Conservation (phyloP, 2,888 invertebrate species). For the Sylvicola fuscatus region DNA sequence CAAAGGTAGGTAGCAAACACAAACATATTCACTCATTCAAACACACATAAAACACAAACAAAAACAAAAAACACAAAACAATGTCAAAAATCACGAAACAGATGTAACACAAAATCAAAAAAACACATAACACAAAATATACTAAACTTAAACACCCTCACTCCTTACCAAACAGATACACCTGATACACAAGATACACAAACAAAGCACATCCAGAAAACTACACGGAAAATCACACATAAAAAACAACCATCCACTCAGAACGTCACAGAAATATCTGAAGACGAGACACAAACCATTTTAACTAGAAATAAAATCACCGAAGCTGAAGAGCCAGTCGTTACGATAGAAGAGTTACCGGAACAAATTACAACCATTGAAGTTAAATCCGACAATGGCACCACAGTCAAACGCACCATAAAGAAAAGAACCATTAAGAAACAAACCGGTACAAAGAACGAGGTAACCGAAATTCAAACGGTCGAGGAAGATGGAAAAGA, state of each 20-base stretch:
- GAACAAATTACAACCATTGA: slow-evolving; percentile 13
- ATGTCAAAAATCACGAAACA: no score
- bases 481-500: slow-evolving; percentile 16
- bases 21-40: no score
- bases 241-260: slow-evolving; percentile 20
- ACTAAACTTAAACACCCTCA: neutral
- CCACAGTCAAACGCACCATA: slow-evolving; percentile 14
- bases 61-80: no score
- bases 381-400: slow-evolving; percentile 9
- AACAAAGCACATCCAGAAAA: slow-evolving; percentile 9
- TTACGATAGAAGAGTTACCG: slow-evolving; percentile 15
- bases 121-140: no score
- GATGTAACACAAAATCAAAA: no score
- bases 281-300: slow-evolving; percentile 11
- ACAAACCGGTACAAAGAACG: slow-evolving; percentile 12
- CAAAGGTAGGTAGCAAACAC: no score
- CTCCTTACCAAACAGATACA: slow-evolving; percentile 19
- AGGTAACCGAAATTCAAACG: slow-evolving; percentile 15
- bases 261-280: slow-evolving; percentile 18
- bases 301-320: slow-evolving; percentile 15
- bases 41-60: no score
- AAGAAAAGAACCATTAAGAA: slow-evolving; percentile 14
- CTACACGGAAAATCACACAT: slow-evolving; percentile 16
- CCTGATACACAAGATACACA: slow-evolving; percentile 17
- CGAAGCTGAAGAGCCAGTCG: slow-evolving; percentile 11